phyloP scores from a whole-genome alignment of 2,113 vertebrate species.

The Cynopterus brachyotis region DNA sequence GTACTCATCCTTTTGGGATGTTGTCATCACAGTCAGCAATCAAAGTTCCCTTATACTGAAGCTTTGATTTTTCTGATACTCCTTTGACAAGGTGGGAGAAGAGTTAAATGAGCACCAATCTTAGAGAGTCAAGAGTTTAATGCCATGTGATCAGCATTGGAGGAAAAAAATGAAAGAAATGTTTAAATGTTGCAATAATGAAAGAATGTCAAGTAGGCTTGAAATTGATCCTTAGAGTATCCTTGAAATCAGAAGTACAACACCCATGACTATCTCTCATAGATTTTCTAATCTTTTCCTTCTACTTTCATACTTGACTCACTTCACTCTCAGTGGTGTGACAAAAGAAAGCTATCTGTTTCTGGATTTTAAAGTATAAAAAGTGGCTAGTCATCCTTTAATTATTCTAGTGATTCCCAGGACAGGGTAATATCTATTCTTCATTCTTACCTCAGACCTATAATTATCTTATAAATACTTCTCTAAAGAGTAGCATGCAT shows the following conservation, averaged over 20 bases:
- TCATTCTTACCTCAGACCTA: background rate
- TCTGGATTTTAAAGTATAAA: background rate
- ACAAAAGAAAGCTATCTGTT: background rate
- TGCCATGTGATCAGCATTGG: background rate
- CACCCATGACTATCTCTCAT: background rate
- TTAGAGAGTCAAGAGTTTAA: background rate
- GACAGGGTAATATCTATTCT: background rate
- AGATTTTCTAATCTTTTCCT: background rate
- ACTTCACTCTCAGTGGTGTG: background rate
- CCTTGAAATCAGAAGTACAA: slow-evolving; percentile 30
- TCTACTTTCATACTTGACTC: background rate
- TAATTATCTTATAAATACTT: background rate
- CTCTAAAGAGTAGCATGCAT: background rate
- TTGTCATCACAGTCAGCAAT: background rate
- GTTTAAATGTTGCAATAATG: slow-evolving; percentile 11
- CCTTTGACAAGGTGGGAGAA: background rate
- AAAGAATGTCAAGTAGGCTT: background rate
- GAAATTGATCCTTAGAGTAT: background rate
- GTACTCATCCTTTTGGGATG: background rate
- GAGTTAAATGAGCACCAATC: background rate
- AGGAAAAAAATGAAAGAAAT: background rate
- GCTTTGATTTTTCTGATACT: background rate
- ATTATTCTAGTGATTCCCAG: background rate
- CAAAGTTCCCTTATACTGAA: background rate
- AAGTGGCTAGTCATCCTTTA: background rate